phyloP scores from a whole-genome alignment of 1,140 invertebrate genomes.

The Macrobrachium rosenbergii region DNA sequence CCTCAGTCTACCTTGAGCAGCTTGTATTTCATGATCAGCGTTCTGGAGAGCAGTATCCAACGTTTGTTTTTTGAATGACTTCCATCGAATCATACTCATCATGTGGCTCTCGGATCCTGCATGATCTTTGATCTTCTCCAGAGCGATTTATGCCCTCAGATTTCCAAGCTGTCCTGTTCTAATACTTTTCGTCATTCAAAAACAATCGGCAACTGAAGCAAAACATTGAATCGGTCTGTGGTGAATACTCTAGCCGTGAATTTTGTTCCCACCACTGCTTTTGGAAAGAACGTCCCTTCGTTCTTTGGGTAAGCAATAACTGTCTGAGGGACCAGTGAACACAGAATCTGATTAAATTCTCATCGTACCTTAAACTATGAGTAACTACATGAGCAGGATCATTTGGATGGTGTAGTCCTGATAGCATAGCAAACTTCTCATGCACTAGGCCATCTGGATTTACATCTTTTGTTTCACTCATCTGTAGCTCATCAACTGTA shows the following conservation, averaged over 20 bases:
- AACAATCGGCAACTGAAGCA: slow-evolving; percentile 30
- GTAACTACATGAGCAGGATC: slow-evolving; percentile 25
- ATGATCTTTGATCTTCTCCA: no score
- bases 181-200: slow-evolving; percentile 28
- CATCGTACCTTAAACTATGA: slow-evolving; percentile 5
- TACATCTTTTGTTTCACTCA: no score
- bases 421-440: no score
- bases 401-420: no score
- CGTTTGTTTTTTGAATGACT: slow-evolving; percentile 41
- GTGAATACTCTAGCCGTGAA: slow-evolving; percentile 29
- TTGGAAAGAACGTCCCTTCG: slow-evolving; percentile 32
- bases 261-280: slow-evolving; percentile 19
- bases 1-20: no score
- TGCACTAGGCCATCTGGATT: no score
- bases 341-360: slow-evolving; percentile 25
- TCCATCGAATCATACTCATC: no score
- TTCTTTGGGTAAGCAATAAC: slow-evolving; percentile 26
- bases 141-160: no score
- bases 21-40: slow-evolving; percentile 14
- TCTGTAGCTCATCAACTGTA: no score
- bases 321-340: slow-evolving; percentile 6
- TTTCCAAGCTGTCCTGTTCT: slow-evolving; percentile 20
- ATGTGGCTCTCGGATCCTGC: no score
- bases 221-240: slow-evolving; percentile 7
- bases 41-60: slow-evolving; percentile 8